A percentile compares a stretch with the other conserved stretches of the same genome.
Evolutionary conservation across 2,888 invertebrate species (phyloP).

Genomic region (Andrena bicolor): DNA sequence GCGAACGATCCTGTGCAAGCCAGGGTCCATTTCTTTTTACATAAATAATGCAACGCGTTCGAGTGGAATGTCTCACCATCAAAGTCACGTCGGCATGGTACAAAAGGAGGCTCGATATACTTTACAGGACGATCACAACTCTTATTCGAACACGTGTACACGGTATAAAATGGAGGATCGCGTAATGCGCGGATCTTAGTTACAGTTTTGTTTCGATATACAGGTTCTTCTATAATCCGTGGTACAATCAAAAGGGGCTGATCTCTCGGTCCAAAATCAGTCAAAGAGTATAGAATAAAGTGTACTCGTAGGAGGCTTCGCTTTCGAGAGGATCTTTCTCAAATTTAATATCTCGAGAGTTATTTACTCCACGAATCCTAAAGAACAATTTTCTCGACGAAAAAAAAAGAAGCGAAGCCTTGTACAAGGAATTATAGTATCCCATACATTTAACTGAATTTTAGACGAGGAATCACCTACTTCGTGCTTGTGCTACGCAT

Average conservation of each 20-base stretch:
- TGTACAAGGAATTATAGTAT: neutral
- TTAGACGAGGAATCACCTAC: neutral
- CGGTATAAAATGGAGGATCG: conserved; percentile 43
- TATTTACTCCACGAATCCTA: too few species aligned
- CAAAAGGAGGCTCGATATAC: conserved; percentile 46
- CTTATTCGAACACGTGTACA: conserved; percentile 35
- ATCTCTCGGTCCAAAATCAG: neutral
- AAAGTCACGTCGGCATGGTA: conserved; percentile 38
- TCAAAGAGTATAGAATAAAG: neutral
- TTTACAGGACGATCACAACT: conserved; percentile 40
- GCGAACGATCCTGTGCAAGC: conserved; percentile 14
- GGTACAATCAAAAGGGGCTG: neutral
- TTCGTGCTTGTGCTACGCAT: conserved; percentile 6
- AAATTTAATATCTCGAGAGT: too few species aligned
- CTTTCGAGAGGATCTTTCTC: conserved; percentile 1
- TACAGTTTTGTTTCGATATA: conserved; percentile 20
- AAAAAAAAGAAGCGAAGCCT: neutral
- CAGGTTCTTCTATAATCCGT: neutral
- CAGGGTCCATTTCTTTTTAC: conserved; percentile 10
- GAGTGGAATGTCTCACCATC: conserved; percentile 47
- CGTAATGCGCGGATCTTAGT: conserved; percentile 35
- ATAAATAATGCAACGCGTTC: conserved; percentile 21
- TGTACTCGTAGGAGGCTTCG: neutral
- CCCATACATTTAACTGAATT: neutral
- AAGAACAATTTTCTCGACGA: too few species aligned